A percentile compares a stretch with the other conserved stretches of the same genome.
These are phyloP conservation scores for Plecturocebus donacophilus DNA, from an alignment of 2,113 vertebrate genomes.

Conservation along the genomic window DNA sequence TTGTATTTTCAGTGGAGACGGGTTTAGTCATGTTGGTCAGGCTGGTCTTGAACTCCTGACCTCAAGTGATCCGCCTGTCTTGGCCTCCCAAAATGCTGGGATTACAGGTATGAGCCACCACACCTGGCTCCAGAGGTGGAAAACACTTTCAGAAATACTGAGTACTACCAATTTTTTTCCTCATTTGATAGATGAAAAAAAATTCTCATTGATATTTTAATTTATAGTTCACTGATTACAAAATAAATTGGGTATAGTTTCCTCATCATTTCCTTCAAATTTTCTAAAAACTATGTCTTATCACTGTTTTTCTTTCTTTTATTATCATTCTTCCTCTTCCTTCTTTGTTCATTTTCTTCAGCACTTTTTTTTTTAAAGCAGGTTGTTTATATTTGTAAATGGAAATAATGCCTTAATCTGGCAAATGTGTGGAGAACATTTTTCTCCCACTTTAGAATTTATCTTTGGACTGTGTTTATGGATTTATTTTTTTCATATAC, in stretches of 20 bases:
- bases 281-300: not conserved
- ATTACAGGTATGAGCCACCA: too few species aligned
- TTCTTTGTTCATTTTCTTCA: not conserved
- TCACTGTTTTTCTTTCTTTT: not conserved
- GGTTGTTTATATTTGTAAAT: not conserved
- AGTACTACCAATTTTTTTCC: not conserved
- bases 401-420: not conserved
- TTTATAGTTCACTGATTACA: not conserved
- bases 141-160: not conserved
- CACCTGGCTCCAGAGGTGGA: not conserved
- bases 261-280: not conserved
- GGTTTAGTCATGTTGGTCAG: too few species aligned
- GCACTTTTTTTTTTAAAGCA: not conserved
- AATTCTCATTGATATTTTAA: not conserved
- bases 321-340: not conserved
- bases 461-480: not conserved
- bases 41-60: too few species aligned
- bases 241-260: not conserved
- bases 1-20: too few species aligned
- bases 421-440: not conserved
- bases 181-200: not conserved
- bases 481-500: not conserved
- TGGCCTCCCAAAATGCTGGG: too few species aligned
- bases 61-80: too few species aligned
- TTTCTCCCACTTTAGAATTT: not conserved